These are phyloP conservation scores for Arion vulgaris DNA, from an alignment of 1,140 invertebrate species.

Conservation along the genomic window DNA sequence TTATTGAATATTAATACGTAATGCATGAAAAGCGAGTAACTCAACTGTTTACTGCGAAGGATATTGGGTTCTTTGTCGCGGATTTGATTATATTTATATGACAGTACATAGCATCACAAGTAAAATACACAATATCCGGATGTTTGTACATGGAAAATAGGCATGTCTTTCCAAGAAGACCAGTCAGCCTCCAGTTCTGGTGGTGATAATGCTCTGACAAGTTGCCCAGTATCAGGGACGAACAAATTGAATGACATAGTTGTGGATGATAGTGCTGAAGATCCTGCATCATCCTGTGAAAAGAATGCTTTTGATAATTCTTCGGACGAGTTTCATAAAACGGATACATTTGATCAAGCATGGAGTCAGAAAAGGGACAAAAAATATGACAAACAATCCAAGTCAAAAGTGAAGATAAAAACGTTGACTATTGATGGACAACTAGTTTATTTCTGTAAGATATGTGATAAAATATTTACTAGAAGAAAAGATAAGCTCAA, in stretches of 20 bases:
- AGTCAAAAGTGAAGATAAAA: slow-evolving; percentile 40
- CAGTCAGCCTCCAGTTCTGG: background rate
- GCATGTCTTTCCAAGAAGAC: background rate
- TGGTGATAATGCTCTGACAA: background rate
- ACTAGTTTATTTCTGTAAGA: slow-evolving; percentile 38
- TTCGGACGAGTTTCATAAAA: slow-evolving; percentile 16
- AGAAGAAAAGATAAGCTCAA: slow-evolving; percentile 39
- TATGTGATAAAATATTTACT: slow-evolving; percentile 42
- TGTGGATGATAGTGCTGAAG: background rate
- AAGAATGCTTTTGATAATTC: background rate
- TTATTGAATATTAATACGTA: no score
- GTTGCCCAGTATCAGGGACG: background rate
- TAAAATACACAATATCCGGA: no score
- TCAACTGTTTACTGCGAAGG: no score
- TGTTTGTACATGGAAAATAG: background rate
- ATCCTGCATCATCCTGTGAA: background rate
- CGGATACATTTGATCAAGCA: background rate
- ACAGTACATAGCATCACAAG: no score
- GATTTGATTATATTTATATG: no score
- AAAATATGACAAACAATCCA: slow-evolving; percentile 12
- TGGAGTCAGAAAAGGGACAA: background rate
- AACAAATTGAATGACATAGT: background rate
- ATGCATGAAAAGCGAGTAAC: no score
- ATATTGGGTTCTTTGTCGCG: no score
- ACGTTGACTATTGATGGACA: slow-evolving; percentile 38